Percentiles rank a stretch among this genome's conserved stretches.
Conservation (phyloP, 2,113 vertebrate genomes). For the Aldabrachelys gigantea region DNA sequence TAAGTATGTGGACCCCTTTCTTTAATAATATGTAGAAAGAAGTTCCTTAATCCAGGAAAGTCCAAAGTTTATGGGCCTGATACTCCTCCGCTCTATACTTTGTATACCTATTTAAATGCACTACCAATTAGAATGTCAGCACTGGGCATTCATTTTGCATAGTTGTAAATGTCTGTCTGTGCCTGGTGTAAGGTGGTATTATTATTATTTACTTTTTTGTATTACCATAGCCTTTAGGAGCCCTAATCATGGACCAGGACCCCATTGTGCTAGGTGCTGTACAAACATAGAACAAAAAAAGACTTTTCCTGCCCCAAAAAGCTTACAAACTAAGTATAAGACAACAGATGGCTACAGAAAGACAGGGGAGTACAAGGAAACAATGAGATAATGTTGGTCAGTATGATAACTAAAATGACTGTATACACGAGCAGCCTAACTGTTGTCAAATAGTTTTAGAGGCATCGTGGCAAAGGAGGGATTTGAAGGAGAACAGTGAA, state of each 20-base stretch:
- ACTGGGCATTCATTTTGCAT: background rate
- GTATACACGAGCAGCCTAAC: no score
- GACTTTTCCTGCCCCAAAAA: no score
- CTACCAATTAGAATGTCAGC: background rate
- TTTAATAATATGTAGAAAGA: background rate
- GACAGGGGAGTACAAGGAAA: no score
- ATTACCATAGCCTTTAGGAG: no score
- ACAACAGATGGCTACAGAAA: background rate
- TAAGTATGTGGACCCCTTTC: background rate
- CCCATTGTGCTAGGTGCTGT: no score
- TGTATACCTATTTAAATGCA: background rate
- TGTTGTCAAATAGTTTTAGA: no score
- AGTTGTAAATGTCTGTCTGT: background rate
- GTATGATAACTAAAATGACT: no score
- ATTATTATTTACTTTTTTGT: no score
- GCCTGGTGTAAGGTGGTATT: no score
- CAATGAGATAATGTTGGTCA: no score
- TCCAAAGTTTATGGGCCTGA: background rate
- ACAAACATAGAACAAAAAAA: background rate
- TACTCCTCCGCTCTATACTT: background rate
- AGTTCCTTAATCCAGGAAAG: background rate
- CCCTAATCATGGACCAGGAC: no score
- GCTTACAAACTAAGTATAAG: background rate
- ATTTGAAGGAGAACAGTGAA: background rate
- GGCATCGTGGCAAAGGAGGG: background rate